A percentile compares a stretch with the other conserved stretches of the same genome.
phyloP scores from a whole-genome alignment of 2,888 invertebrate genomes.

The Tanytarsus gracilentus region DNA sequence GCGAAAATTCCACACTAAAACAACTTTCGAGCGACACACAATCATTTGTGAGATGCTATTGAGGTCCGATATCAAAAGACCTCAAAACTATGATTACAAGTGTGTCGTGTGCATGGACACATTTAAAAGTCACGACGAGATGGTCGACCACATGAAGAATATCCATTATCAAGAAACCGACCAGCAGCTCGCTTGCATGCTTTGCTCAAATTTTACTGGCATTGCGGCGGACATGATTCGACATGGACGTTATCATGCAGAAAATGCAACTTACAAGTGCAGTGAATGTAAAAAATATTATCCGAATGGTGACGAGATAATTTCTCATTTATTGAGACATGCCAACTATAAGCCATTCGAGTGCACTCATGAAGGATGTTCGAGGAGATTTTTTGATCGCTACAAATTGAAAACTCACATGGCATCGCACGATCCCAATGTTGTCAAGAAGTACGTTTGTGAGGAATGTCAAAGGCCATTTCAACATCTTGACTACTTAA shows the following conservation, averaged over 20 bases:
- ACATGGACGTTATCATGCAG: constrained; percentile 19
- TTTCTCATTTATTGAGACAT: constrained; percentile 9
- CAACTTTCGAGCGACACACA: constrained; percentile 14
- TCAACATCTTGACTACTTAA: constrained; percentile 12
- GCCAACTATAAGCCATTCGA: constrained; percentile 14
- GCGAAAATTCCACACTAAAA: constrained; percentile 20
- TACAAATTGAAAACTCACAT: constrained; percentile 9
- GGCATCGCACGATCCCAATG: background rate
- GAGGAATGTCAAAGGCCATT: constrained; percentile 10
- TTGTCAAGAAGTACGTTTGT: constrained; percentile 1
- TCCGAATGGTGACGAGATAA: constrained; percentile 23
- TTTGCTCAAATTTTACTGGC: background rate
- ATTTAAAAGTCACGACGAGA: constrained; percentile 5
- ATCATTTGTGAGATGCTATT: constrained; percentile 9
- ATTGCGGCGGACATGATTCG: background rate
- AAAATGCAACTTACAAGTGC: constrained; percentile 16
- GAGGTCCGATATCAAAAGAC: background rate
- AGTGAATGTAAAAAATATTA: constrained; percentile 4
- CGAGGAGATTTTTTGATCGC: constrained; percentile 13
- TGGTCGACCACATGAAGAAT: constrained; percentile 16
- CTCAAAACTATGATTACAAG: background rate
- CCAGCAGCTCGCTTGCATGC: background rate
- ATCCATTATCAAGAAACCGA: background rate
- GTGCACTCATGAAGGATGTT: background rate
- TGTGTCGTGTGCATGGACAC: constrained; percentile 1